Evolutionary conservation across 2,113 vertebrate species (phyloP).

Genomic region (Chamaetylas fuelleborni): DNA sequence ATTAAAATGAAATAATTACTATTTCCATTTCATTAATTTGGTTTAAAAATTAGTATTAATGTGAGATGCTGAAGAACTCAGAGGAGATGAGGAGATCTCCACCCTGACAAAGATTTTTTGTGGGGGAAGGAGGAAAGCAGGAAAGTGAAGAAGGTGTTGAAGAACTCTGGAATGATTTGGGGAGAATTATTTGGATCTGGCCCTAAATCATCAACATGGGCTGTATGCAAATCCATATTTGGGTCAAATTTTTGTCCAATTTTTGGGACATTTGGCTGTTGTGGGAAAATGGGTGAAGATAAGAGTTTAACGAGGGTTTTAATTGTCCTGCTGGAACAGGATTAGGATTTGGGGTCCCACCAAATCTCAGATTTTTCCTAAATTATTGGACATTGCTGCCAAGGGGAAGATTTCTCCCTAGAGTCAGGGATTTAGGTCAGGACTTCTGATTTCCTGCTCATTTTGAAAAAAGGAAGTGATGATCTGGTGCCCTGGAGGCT

Average conservation of each 20-base stretch:
- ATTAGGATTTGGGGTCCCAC: not conserved
- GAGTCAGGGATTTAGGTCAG: not conserved
- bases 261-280: not conserved
- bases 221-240: not conserved
- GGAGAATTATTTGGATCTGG: not conserved
- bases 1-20: not conserved
- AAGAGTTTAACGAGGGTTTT: not conserved
- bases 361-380: not conserved
- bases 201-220: rapidly evolving
- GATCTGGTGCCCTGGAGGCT: conserved; percentile 70
- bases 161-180: not conserved
- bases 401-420: not conserved
- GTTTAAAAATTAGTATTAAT: not conserved
- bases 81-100: too few species aligned
- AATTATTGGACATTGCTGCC: rapidly evolving
- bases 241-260: too few species aligned
- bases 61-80: not conserved
- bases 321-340: not conserved
- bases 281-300: not conserved
- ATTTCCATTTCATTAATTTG: not conserved
- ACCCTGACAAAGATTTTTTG: not conserved
- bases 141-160: not conserved
- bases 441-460: rapidly evolving
- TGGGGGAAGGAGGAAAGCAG: not conserved
- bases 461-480: not conserved